Base-by-base conservation (phyloP, 2,797 vertebrate species). In the Remorina albescens region DNA sequence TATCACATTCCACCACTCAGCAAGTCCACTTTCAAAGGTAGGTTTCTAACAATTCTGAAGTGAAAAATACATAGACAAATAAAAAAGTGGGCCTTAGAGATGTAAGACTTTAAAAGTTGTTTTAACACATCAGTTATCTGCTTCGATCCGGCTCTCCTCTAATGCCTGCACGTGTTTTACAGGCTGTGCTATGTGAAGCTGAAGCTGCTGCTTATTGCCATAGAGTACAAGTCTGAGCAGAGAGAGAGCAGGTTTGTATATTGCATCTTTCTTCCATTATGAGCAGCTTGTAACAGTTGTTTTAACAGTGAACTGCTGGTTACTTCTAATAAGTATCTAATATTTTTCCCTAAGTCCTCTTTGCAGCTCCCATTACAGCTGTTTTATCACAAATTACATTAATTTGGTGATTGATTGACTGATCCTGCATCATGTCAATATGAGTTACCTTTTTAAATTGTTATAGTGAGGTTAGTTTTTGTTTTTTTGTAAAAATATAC, bases 111-210 rank as follows among this genome's bases (percentile, higher is more conserved):
- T 74, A 18, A 39, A 61, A 44, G 19, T 34, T 25, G 12, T 59
- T 67, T 64, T 13, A 61, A 62, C 18, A 30, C 67, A 54, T 66
- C 67, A 67, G 32, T 70, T 4, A 30, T 60, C 59, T 68, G 7
- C 44, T 44, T 34, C 11, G 28, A 10, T 36, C 1, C 49, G 46
- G 19, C 25, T 65, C n/a, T 73, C 61, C 55, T 62, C 71, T 87
- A 80, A 91, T 80, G 42, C 71, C 8, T 78, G 59, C 59, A 26
- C 63, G 28, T 91, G 64, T 89, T 41, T 93, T 95, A 50, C 94
- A 99, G 98, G 89, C 93, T 99, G 93, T 99, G 98, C 89, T 99
- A 98, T 91, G 98, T 99, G 87, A 99, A 99, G 90, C 95, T 99
- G 89, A 99, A 99, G 94, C 96, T 99, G 89, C 91, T 99, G 92